phyloP scores from a whole-genome alignment of 2,888 invertebrate species.

The Hypolimnas misippus region DNA sequence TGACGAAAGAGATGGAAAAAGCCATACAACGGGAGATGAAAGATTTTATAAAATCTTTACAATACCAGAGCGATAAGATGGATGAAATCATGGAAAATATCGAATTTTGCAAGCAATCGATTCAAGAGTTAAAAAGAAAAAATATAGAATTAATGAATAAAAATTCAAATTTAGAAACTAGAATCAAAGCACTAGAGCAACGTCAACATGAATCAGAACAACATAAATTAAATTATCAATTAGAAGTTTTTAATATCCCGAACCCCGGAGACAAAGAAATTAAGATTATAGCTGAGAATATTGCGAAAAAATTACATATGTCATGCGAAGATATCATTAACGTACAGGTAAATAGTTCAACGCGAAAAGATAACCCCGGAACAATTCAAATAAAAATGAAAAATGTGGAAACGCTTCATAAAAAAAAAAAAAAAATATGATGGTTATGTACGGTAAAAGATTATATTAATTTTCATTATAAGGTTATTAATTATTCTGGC shows the following conservation, averaged over 20 bases:
- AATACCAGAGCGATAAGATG: slow-evolving; percentile 11
- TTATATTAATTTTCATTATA: too few relatives aligned
- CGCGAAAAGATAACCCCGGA: slow-evolving; percentile 11
- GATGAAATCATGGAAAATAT: slow-evolving; percentile 7
- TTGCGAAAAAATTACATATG: background rate
- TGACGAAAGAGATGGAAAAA: slow-evolving; percentile 6
- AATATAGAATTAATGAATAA: slow-evolving; percentile 11
- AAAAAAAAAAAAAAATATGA: too few relatives aligned
- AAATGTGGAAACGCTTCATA: slow-evolving; percentile 18
- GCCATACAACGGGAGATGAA: slow-evolving; percentile 7
- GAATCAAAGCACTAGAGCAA: slow-evolving; percentile 8
- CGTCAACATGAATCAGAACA: slow-evolving; percentile 8
- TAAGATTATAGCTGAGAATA: background rate
- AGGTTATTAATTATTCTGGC: too few relatives aligned
- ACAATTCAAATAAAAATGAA: slow-evolving; percentile 18
- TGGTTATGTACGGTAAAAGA: too few relatives aligned
- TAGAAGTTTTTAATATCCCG: slow-evolving; percentile 4
- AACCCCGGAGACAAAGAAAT: background rate
- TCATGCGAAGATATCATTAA: background rate
- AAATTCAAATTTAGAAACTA: slow-evolving; percentile 12
- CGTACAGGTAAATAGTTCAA: background rate
- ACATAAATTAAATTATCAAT: background rate
- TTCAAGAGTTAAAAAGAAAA: slow-evolving; percentile 8
- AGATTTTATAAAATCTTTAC: slow-evolving; percentile 7
- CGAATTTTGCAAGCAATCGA: slow-evolving; percentile 1